Evolutionary conservation across 2,113 vertebrate species (phyloP), one percentile per base, ranked within the genome.

Genomic region (Gasterosteus nipponicus): DNA sequence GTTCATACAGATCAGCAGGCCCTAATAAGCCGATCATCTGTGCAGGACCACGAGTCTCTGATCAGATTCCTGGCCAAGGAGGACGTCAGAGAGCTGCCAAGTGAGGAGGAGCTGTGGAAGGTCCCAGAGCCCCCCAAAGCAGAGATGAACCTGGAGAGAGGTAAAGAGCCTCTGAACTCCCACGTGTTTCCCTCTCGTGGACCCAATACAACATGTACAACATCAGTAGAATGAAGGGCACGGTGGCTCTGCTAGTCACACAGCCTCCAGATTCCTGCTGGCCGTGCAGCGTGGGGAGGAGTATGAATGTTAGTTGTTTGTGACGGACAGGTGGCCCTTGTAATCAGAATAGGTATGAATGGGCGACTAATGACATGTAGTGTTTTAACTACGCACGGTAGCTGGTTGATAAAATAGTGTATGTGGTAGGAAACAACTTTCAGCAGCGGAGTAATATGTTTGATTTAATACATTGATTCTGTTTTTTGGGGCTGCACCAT

Each of bases 61-160:
- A 87, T 71, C 41, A 87, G 85, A 22, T 90, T 91, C 68, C 59
- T 95, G 75, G 5, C 41, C 0, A 89, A 85, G 60, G 91, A 93
- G 75, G 88, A 89, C 53, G 69, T 93, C 82, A 59, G 11, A 74
- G 93, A 95, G 49, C 88, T 95, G 1, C 93, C 94, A 2, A 46
- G 22, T 19, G 80, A 81, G 0, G 91, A 93, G 84, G 90, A 92
- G 81, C 81, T 31, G 31, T 95, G 94, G 94, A 92, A 94, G 78
- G 92, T 95, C 35, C 93, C 94, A 0, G 83, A 89, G 71, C 92
- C 92, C 0, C 54, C 76, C 35, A 87, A 78, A 62, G 86, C 80
- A 14, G 90, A 86, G 16, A 4, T 73, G 0, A 61, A 70, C 56
- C 73, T 69, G 71, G 89, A 92, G 8, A 85, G 66, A 85, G 74